phyloP scores from a whole-genome alignment of 2,888 invertebrate species.

The Napeogenes inachia region DNA sequence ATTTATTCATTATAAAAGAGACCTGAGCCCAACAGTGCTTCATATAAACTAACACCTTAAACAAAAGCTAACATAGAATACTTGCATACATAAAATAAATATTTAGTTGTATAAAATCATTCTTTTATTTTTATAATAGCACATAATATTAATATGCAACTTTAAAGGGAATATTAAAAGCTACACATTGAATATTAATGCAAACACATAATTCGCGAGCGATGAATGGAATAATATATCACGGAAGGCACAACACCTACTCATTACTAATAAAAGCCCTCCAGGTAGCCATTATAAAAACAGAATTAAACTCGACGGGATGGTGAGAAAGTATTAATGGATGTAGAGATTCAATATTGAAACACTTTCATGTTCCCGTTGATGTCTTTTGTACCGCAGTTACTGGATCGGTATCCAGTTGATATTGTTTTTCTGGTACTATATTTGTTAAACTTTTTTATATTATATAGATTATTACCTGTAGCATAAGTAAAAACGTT shows the following conservation, averaged over 20 bases:
- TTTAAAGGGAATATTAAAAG: no score
- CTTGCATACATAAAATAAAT: no score
- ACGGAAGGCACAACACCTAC: constrained; percentile 38
- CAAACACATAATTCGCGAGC: constrained; percentile 8
- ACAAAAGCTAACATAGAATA: no score
- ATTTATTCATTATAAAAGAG: no score
- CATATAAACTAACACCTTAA: no score
- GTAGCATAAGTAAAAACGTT: no score
- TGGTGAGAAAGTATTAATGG: constrained; percentile 22
- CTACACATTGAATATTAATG: constrained; percentile 13
- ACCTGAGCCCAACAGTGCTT: no score
- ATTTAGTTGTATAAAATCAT: no score
- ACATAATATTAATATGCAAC: no score
- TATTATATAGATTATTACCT: no score
- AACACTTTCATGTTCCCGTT: constrained; percentile 41
- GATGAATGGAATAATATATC: constrained; percentile 39
- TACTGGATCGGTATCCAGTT: not conserved
- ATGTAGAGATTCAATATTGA: constrained; percentile 1
- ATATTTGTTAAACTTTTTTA: no score
- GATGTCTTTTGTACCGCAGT: constrained; percentile 50
- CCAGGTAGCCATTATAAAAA: constrained; percentile 22
- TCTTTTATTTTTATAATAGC: no score
- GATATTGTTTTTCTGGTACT: constrained; percentile 2
- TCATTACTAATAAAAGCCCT: constrained; percentile 42
- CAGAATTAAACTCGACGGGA: constrained; percentile 19